Conservation (phyloP, 1,140 invertebrate genomes). For the Drosophila triauraria region DNA sequence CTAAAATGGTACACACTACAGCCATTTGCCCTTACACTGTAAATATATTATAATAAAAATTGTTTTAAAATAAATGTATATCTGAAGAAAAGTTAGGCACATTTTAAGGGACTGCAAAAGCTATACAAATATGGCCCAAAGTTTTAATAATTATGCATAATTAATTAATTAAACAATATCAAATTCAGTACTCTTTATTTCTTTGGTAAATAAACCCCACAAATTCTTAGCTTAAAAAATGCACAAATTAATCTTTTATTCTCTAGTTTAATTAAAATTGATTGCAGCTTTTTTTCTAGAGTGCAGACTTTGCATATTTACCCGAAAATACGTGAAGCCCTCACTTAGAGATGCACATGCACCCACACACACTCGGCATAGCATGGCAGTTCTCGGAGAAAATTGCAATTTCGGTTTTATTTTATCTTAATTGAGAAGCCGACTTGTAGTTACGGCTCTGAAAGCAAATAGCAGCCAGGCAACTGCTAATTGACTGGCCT, state of each 20-base stretch:
- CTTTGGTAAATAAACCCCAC: too few relatives aligned
- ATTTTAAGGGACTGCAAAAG: too few relatives aligned
- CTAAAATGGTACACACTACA: constrained; percentile 56
- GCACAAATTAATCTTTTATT: too few relatives aligned
- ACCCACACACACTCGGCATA: constrained; percentile 20
- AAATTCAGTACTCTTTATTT: too few relatives aligned
- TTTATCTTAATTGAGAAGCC: constrained; percentile 71
- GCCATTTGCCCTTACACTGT: constrained; percentile 35
- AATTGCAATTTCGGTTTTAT: constrained; percentile 76
- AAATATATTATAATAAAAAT: neutral
- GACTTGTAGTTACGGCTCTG: constrained; percentile 59
- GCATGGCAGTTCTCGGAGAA: constrained; percentile 39
- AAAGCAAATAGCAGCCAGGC: constrained; percentile 64
- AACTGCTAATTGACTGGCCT: constrained; percentile 79
- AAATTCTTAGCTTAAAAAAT: too few relatives aligned
- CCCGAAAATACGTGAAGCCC: constrained; percentile 59
- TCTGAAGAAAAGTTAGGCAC: too few relatives aligned
- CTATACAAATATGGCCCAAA: neutral
- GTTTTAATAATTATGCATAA: neutral
- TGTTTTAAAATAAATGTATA: neutral
- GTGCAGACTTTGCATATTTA: constrained; percentile 70
- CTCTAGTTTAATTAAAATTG: neutral
- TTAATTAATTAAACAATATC: too few relatives aligned
- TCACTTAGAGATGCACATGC: constrained; percentile 33
- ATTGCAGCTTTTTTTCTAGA: neutral